Evolutionary conservation across 2,888 invertebrate genomes (phyloP).

Genomic region (Archips xylosteana): DNA sequence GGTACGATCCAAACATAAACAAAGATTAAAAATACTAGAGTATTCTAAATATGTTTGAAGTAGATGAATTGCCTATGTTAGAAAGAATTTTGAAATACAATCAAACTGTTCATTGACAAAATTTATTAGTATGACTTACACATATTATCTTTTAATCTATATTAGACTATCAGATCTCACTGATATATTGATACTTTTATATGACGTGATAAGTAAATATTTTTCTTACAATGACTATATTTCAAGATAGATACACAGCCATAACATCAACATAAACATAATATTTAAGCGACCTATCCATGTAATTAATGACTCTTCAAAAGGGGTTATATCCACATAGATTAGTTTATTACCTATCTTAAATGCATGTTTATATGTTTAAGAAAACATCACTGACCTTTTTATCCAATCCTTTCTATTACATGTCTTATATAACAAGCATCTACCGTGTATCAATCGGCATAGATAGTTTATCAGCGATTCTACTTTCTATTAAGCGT

Average conservation of each 20-base stretch:
- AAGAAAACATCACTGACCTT: conserved; percentile 38
- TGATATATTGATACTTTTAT: neutral
- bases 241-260: neutral
- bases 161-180: neutral
- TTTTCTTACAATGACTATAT: neutral
- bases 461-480: conserved; percentile 16
- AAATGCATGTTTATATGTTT: conserved; percentile 1
- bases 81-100: neutral
- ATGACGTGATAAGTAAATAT: neutral
- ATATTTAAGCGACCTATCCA: neutral
- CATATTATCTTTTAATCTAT: neutral
- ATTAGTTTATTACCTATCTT: neutral
- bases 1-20: neutral
- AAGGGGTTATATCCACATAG: neutral
- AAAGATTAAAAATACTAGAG: neutral
- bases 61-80: neutral
- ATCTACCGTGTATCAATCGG: neutral
- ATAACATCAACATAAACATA: neutral
- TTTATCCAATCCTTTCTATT: conserved; percentile 39
- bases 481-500: conserved; percentile 35
- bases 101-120: neutral
- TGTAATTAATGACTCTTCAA: neutral
- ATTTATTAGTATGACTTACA: neutral
- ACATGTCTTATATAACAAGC: conserved; percentile 25
- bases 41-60: neutral